Evolutionary conservation across 2,888 invertebrate species (phyloP), one percentile per base, ranked within the genome.

Genomic region (Eupithecia tripunctaria): DNA sequence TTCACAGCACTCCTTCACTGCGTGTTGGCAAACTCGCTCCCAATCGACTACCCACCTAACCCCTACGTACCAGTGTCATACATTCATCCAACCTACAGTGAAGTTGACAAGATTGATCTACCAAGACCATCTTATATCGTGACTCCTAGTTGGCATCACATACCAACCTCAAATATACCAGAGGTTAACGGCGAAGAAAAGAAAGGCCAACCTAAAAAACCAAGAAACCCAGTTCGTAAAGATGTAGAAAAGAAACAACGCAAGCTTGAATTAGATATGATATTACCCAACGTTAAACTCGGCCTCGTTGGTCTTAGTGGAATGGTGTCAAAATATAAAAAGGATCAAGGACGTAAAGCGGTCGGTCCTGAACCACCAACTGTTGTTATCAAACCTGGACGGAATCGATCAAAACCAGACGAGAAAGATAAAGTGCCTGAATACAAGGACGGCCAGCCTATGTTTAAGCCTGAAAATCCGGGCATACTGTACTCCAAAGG

Each of bases 1-100:
- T 63, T 74, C 41, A 67, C 69, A 63, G 29, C 67, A 1, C 36
- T 71, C 14, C 32, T 74, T 21, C 69, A 71, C 43, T 71, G 71
- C 47, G 56, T 67, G 12, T 36, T 74, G 71, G 71, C 71, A 14
- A 56, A 12, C 14, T 59, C 71, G 38, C 66, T 69, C 5, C 27
- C 62, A 43, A 47, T 7, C 25, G 27, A 43, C 32, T n/a, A 43
- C 29, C 51, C 5, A 36, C 18, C 36, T 14, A 27, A 56, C 21
- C n/a, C 62, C 12, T 66, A 71, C 36, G 32, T 62, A 7, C 29
- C 10, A 6, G 41, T 68, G 56, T 74, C 74, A 21, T 27, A 67
- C 59, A 32, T 68, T 65, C 73, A 70, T 36, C 59, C 67, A 67
- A 68, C 71, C n/a, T 43, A 68, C 47, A 65, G 68, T n/a, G 47